Evolutionary conservation across 1,140 invertebrate genomes (phyloP).

Genomic region (Carposina sasakii): DNA sequence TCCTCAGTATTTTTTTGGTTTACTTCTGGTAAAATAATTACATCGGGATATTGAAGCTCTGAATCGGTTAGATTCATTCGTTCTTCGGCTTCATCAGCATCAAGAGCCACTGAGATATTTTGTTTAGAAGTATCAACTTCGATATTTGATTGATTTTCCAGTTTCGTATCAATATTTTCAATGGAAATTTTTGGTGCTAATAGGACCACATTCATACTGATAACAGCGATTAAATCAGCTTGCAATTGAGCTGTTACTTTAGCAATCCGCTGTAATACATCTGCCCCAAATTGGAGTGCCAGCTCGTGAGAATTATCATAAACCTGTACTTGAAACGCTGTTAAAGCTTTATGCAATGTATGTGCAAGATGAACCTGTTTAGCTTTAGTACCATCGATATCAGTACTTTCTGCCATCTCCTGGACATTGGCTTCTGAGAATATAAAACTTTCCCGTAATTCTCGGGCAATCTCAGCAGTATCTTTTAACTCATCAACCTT

Average conservation of each 20-base stretch:
- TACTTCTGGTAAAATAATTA: too few relatives aligned
- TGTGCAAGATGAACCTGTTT: constrained; percentile 30
- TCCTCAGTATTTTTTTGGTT: too few relatives aligned
- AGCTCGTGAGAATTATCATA: constrained; percentile 31
- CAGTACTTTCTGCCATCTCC: constrained; percentile 4
- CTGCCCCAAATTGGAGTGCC: constrained; percentile 17
- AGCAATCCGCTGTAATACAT: constrained; percentile 30
- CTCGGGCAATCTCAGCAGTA: constrained; percentile 33
- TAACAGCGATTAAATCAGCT: constrained; percentile 30
- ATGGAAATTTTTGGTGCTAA: too few relatives aligned
- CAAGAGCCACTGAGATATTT: not conserved
- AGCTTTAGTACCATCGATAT: constrained; percentile 14
- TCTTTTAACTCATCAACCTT: constrained; percentile 40
- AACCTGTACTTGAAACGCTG: constrained; percentile 33
- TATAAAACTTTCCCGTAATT: constrained; percentile 37
- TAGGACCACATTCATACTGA: constrained; percentile 17
- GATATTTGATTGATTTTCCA: too few relatives aligned
- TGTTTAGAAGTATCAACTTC: too few relatives aligned
- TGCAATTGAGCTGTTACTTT: constrained; percentile 30
- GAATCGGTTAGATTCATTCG: too few relatives aligned
- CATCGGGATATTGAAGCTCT: too few relatives aligned
- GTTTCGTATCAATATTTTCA: too few relatives aligned
- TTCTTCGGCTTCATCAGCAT: too few relatives aligned
- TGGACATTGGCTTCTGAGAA: constrained; percentile 12
- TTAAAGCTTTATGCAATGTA: constrained; percentile 37